Base-by-base conservation (phyloP, 2,888 invertebrate genomes). In the Anthophora plumipes region DNA sequence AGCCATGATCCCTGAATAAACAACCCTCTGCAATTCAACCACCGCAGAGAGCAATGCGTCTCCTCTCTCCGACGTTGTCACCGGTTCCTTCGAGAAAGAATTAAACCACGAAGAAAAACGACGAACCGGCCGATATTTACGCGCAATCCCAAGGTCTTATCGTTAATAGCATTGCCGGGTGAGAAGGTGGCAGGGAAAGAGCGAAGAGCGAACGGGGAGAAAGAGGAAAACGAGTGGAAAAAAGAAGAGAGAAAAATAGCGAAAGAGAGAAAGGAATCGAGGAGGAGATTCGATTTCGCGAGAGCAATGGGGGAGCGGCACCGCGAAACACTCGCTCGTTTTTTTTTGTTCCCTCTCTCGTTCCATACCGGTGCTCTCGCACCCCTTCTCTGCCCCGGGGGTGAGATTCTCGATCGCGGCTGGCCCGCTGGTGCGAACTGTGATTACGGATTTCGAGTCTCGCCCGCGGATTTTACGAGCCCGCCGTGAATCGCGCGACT, bases 401-500 rank as follows among this genome's bases (percentile, higher is more conserved):
- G 63, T 48, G 75, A 72, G 71, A 81, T 76, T 60, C 81, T 85
- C 73, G 75, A 83, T 81, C 74, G 79, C 57, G 67, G 22, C 46
- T 8, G 70, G 75, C 59, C 63, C 82, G 70, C 73, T 60, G 79
- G 77, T 79, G 88, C 86, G 86, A 87, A 86, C 83, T 77, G 88
- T 88, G 88, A 88, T 88, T 88, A 88, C 86, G 82, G 87, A 83
- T 88, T 88, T 87, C 77, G 86, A 80, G 86, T 81, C 78, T 77
- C 83, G 73, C 78, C 57, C 85, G 85, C 83, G 83, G 83, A 85
- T 86, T 86, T 86, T 83, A 86, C 81, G 85, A 78, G 75, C 79
- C 66, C 73, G 76, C 55, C 77, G 82, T 83, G 85, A 88, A 75
- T 82, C 84, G 82, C 84, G 80, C 82, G 73, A 77, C 74, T 72